Evolutionary conservation across 2,888 invertebrate genomes (phyloP), one percentile per base, ranked within the genome.

Genomic region (Ariolimax columbianus): DNA sequence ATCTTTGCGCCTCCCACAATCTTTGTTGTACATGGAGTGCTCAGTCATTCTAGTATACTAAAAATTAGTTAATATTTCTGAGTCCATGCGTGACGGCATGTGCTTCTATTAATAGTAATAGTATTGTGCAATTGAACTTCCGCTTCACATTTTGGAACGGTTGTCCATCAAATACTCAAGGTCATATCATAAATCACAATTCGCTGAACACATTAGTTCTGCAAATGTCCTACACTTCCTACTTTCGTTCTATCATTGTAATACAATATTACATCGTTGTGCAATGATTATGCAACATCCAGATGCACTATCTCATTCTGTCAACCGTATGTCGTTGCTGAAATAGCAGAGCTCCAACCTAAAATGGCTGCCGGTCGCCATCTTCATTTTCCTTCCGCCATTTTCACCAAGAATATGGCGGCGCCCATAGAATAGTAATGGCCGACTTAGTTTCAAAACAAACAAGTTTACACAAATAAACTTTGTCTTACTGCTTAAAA

Each of bases 381-480:
- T 95, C 91, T 91, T 86, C 85, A 77, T 77, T 86, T 80, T 86
- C 30, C 92, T 93, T 95, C 95, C 95, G 95, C 95, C 95, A 95
- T 95, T 88, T 95, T 95, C 90, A 73, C 63, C 87, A 89, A 91
- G 90, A 95, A 95, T 95, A 95, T 95, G 95, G 95, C 95, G 95
- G 95, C 95, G 95, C 95, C 95, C 95, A 95, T 95, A 94, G 88
- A 89, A 88, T 90, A 90, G 94, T 95, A 94, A 95, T 95, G 95
- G 95, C 95, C 95, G 95, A 94, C 95, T 87, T 75, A 86, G 88
- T 91, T 92, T 91, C 92, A 93, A 92, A 93, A 93, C 93, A 93
- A 91, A 91, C 90, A 55, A 68, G 36, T 88, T 89, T 86, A 78
- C 79, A 38, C 33, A n/a, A 70, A 30, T 43, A 80, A 87, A 83